Conservation (phyloP, 2,888 invertebrate species). For the Parnassius apollo region DNA sequence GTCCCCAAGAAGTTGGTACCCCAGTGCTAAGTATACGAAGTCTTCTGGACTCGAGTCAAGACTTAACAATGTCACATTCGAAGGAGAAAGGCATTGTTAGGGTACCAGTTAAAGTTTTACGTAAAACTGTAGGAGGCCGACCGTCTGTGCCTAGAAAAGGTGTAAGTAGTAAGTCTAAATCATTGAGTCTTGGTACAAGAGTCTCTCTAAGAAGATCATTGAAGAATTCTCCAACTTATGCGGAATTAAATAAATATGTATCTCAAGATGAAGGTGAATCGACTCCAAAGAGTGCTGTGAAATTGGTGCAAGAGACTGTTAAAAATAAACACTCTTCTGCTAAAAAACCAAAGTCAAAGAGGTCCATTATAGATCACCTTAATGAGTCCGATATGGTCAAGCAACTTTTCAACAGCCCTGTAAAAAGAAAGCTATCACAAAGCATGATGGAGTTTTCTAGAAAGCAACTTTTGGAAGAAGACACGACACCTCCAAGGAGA, state of each 20-base stretch:
- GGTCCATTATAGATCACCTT: constrained; percentile 68
- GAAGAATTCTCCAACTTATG: constrained; percentile 28
- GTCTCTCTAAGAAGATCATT: constrained; percentile 28
- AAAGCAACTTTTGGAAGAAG: constrained; percentile 51
- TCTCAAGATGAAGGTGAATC: constrained; percentile 45
- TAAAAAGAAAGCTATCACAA: constrained; percentile 72
- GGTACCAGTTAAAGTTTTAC: constrained; percentile 6
- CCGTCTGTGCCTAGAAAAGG: constrained; percentile 35
- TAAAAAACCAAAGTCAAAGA: constrained; percentile 71
- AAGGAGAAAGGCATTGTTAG: constrained; percentile 31
- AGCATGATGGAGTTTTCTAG: constrained; percentile 71
- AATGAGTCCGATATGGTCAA: constrained; percentile 68
- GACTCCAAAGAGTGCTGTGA: constrained; percentile 64
- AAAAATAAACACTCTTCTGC: constrained; percentile 74
- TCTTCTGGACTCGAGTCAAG: constrained; percentile 52
- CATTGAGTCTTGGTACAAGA: constrained; percentile 29
- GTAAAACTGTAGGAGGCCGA: constrained; percentile 50
- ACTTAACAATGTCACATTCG: constrained; percentile 36
- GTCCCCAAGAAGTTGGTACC: constrained; percentile 54
- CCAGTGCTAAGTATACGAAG: constrained; percentile 63
- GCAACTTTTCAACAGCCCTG: constrained; percentile 71
- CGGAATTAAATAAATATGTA: constrained; percentile 29
- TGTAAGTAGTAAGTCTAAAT: constrained; percentile 42
- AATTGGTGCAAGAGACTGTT: constrained; percentile 58
- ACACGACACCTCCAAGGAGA: constrained; percentile 30